Evolutionary conservation across 2,888 invertebrate genomes (phyloP).

Genomic region (Thalpophila matura): DNA sequence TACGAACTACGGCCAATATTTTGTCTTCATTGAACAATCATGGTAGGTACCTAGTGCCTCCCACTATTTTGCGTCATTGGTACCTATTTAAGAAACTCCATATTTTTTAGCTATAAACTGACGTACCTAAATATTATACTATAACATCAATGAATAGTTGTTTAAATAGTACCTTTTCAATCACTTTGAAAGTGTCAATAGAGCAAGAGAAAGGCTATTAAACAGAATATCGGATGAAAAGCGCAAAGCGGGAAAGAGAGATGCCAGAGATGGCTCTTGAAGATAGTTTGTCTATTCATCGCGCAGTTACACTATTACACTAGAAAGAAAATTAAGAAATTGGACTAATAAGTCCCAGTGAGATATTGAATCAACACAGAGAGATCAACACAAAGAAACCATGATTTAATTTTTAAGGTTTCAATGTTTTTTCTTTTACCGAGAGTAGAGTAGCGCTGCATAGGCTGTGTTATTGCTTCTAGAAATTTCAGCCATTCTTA

Average conservation of each 20-base stretch:
- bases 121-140: constrained; percentile 19
- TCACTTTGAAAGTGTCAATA: constrained; percentile 14
- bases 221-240: constrained; percentile 33
- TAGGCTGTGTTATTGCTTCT: too few species aligned
- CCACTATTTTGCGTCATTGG: constrained; percentile 9
- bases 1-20: constrained; percentile 21
- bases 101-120: constrained; percentile 15
- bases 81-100: constrained; percentile 15
- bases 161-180: constrained; percentile 15
- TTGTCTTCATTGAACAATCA: constrained; percentile 37
- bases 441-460: not conserved
- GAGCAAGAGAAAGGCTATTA: constrained; percentile 14
- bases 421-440: not conserved
- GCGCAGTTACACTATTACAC: not conserved
- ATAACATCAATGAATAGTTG: constrained; percentile 8
- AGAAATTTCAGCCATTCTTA: too few species aligned
- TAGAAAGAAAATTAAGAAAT: constrained; percentile 25
- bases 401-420: not conserved
- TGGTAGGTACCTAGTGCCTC: constrained; percentile 6
- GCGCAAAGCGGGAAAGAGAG: constrained; percentile 10
- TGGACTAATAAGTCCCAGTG: not conserved
- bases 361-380: constrained; percentile 1
- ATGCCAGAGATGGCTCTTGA: constrained; percentile 14
- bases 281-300: constrained; percentile 33
- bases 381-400: not conserved